These are phyloP conservation scores for Pomatostomus ruficeps DNA, from an alignment of 2,113 vertebrate species.

Conservation along the genomic window DNA sequence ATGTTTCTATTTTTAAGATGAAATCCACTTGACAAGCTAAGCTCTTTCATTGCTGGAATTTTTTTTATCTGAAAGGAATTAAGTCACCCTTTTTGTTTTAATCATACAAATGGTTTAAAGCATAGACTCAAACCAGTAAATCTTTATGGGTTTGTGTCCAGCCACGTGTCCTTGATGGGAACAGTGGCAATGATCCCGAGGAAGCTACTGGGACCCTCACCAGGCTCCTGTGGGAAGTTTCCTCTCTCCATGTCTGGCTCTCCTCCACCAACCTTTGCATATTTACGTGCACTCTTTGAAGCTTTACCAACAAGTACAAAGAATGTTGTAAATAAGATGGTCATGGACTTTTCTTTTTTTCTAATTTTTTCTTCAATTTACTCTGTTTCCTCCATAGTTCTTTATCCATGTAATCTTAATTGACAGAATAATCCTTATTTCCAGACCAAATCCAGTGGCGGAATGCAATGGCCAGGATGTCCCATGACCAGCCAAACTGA, in stretches of 20 bases:
- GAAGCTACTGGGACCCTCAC: not conserved
- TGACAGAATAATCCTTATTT: not conserved
- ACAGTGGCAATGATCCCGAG: not conserved
- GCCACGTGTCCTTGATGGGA: fast-evolving
- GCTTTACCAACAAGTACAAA: not conserved
- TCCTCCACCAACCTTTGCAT: not conserved
- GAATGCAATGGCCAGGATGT: not conserved
- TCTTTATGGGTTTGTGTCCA: not conserved
- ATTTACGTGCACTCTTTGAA: not conserved
- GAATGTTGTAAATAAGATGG: not conserved
- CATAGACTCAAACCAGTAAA: not conserved
- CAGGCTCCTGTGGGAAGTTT: not conserved
- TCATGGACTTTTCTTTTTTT: not conserved
- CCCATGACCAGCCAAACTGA: fast-evolving
- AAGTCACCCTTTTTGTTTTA: not conserved
- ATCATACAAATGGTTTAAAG: not conserved
- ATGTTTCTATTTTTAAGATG: constrained; percentile 59
- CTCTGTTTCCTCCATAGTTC: not conserved
- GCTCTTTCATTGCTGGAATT: not conserved
- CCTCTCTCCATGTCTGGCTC: not conserved
- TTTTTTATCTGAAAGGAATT: constrained; percentile 7
- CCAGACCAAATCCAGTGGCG: not conserved
- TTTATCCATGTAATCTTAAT: not conserved
- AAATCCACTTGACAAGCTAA: constrained; percentile 48
- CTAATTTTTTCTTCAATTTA: not conserved